Evolutionary conservation across 2,113 vertebrate species (phyloP), one percentile per base, ranked within the genome.

Genomic region (Stigmatopora nigra): DNA sequence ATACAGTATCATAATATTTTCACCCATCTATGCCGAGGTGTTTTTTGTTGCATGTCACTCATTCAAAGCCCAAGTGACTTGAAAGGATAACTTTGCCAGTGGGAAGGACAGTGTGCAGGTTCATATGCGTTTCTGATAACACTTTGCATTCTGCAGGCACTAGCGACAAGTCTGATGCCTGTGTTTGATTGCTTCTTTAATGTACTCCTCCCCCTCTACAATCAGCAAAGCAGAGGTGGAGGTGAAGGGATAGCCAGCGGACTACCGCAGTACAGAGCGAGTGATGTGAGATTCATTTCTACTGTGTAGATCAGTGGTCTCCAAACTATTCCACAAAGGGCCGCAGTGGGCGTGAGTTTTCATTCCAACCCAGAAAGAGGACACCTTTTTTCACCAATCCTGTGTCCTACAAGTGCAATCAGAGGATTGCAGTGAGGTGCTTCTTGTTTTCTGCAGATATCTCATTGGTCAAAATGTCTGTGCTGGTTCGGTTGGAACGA

Each of bases 41-140:
- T 41, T 79, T 65, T 67, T 85, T 77, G 86, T 88, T 88, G 76
- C 65, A 68, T 70, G 80, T 79, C 72, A 80, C 62, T 79, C 72
- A 80, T 59, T 79, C 84, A 83, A 77, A 78, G 78, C 79, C 80
- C 70, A 72, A 19, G 71, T 1, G 58, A 83, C 83, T 79, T 88
- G 79, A 89, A 86, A 84, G 81, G 64, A 82, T 84, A 88, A 89
- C 87, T 88, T 91, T 90, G 89, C 89, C 88, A 79, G 76, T 85
- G 87, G 89, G 89, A 86, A 91, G 89, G 89, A 86, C 87, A 31
- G 73, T 14, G 68, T 73, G 72, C 80, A 70, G 78, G 75, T 86
- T 87, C 78, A 77, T 73, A 69, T 63, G 69, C 73, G 67, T 79
- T 78, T 75, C 76, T 80, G 87, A 86, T 84, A 82, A 82, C 77